These are phyloP conservation scores for Tipula helvola DNA, from an alignment of 2,888 invertebrate genomes.

Conservation along the genomic window DNA sequence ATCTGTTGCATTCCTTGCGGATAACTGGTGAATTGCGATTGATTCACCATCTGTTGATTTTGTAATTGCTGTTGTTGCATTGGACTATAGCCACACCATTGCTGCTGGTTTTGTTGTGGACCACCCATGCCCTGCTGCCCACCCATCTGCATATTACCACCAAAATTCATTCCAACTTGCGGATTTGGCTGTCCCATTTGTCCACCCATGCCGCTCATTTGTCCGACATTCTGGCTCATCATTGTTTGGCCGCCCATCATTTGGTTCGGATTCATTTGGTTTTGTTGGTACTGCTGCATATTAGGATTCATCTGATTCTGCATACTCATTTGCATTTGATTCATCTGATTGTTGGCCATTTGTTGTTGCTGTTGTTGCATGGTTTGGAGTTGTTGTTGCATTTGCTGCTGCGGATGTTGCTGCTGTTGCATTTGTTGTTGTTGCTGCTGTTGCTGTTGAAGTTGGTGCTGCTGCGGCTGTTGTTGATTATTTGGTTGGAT, in stretches of 20 bases:
- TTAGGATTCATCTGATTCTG: slow-evolving; percentile 32
- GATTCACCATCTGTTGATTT: slow-evolving; percentile 26
- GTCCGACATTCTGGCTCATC: slow-evolving; percentile 18
- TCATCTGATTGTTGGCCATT: slow-evolving; percentile 25
- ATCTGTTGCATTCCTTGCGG: slow-evolving; percentile 25
- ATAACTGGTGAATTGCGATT: slow-evolving; percentile 20
- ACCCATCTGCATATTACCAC: neutral
- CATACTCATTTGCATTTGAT: slow-evolving; percentile 35
- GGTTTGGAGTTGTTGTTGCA: slow-evolving; percentile 24
- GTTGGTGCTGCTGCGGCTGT: slow-evolving; percentile 34
- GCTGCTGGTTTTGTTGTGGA: slow-evolving; percentile 30
- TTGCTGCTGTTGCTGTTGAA: slow-evolving; percentile 36
- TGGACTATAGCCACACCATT: slow-evolving; percentile 28
- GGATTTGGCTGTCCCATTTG: slow-evolving; percentile 10
- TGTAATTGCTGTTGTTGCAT: slow-evolving; percentile 20
- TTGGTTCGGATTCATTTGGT: slow-evolving; percentile 38
- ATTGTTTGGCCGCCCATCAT: slow-evolving; percentile 35
- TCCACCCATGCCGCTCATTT: neutral
- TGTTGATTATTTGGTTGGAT: slow-evolving; percentile 22
- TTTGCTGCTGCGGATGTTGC: slow-evolving; percentile 23
- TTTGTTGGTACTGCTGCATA: slow-evolving; percentile 34
- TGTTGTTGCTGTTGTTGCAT: slow-evolving; percentile 23
- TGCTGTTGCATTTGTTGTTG: slow-evolving; percentile 44
- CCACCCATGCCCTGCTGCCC: slow-evolving; percentile 20
- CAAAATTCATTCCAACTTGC: slow-evolving; percentile 10